Conservation (phyloP, 1,140 invertebrate species). For the Trichogramma pretiosum region DNA sequence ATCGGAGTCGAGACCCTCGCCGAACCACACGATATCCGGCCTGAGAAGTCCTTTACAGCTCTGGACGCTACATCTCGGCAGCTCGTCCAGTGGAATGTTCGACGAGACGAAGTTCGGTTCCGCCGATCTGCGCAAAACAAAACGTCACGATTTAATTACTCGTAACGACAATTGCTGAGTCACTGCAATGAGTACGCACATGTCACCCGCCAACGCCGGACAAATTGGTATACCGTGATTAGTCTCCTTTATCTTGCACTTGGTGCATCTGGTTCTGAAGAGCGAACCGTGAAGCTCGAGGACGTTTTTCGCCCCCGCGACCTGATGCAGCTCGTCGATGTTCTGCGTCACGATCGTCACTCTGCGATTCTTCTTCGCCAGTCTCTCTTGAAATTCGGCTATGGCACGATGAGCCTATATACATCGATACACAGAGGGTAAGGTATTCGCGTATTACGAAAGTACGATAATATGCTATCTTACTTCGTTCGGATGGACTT, state of each 20-base stretch:
- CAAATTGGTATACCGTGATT: constrained; percentile 81
- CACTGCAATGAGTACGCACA: too few relatives aligned
- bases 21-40: constrained; percentile 87
- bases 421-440: background rate
- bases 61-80: constrained; percentile 62
- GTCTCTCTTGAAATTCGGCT: constrained; percentile 63
- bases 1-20: constrained; percentile 63
- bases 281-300: constrained; percentile 86
- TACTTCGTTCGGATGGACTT: constrained; percentile 60
- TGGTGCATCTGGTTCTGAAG: constrained; percentile 73
- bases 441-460: too few relatives aligned
- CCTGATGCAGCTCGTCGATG: constrained; percentile 80
- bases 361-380: constrained; percentile 49
- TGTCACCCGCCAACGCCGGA: constrained; percentile 47
- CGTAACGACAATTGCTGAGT: background rate
- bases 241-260: constrained; percentile 59
- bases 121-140: constrained; percentile 36
- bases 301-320: constrained; percentile 71
- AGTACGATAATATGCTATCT: too few relatives aligned
- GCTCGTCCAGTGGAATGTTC: constrained; percentile 54
- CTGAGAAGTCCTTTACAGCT: constrained; percentile 65
- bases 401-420: constrained; percentile 71
- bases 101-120: constrained; percentile 33
- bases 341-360: constrained; percentile 84
- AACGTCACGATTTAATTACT: background rate